These are phyloP conservation scores for Pseudochromis fuscus DNA, from an alignment of 2,797 vertebrate species.

Conservation along the genomic window DNA sequence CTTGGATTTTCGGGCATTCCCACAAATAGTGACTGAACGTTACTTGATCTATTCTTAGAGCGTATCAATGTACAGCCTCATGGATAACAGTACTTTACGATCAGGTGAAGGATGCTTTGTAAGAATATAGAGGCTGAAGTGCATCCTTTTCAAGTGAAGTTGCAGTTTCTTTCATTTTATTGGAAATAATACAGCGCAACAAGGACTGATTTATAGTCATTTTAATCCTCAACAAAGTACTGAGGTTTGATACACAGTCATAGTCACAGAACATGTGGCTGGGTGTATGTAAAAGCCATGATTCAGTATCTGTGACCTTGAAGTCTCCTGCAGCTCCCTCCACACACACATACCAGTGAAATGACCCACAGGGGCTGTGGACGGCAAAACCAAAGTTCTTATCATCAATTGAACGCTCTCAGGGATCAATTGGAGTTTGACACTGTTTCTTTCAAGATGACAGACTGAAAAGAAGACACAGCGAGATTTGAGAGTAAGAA, in stretches of 20 bases:
- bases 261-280: conserved; percentile 21
- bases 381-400: conserved; percentile 66
- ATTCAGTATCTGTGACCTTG: conserved; percentile 61
- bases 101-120: not conserved
- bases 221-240: not conserved
- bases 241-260: not conserved
- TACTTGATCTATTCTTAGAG: no score
- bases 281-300: conserved; percentile 33
- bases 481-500: conserved; percentile 16
- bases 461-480: conserved; percentile 1
- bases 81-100: not conserved
- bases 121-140: not conserved
- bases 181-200: no score
- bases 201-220: not conserved
- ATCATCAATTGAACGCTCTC: conserved; percentile 54
- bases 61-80: no score
- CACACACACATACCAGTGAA: conserved; percentile 31
- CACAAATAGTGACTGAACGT: no score
- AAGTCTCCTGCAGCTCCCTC: conserved; percentile 24
- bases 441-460: conserved; percentile 59
- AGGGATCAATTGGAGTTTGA: conserved; percentile 53
- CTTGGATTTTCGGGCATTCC: no score
- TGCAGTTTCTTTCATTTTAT: not conserved
- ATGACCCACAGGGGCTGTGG: conserved; percentile 62
- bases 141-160: not conserved